Percentiles rank a stretch among this genome's conserved stretches.
These are phyloP conservation scores for Adelphocoris suturalis DNA, from an alignment of 2,888 invertebrate species.

Conservation along the genomic window DNA sequence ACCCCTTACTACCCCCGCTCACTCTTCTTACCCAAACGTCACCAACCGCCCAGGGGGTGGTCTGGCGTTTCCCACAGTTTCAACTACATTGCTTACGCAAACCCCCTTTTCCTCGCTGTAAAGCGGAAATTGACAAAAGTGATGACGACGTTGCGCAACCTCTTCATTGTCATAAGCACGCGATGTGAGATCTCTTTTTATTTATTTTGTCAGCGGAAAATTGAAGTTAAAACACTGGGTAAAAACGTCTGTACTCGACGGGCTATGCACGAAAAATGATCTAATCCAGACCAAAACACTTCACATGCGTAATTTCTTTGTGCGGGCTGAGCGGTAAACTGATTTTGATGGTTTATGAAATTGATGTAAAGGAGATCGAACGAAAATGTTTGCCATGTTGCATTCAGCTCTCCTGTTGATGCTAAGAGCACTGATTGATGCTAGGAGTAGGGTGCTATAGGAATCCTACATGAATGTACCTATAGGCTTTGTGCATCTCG, in stretches of 20 bases:
- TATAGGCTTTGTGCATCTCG: no score
- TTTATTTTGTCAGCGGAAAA: not conserved
- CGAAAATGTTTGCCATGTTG: no score
- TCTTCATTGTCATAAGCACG: conserved; percentile 61
- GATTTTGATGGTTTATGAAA: no score
- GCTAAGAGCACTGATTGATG: no score
- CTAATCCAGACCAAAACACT: no score
- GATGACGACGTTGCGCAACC: conserved; percentile 58
- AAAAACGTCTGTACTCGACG: not conserved
- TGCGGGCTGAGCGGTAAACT: no score
- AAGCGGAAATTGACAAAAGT: conserved; percentile 63
- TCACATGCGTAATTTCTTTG: no score
- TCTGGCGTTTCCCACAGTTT: conserved; percentile 17
- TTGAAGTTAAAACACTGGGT: not conserved
- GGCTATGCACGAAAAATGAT: no score
- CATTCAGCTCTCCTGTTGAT: no score
- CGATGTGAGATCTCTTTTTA: not conserved
- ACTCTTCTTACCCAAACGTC: not conserved
- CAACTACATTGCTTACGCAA: conserved; percentile 16
- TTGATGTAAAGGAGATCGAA: no score
- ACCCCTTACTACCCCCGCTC: not conserved
- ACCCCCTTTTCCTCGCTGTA: conserved; percentile 17
- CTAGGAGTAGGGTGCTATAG: no score
- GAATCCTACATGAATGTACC: no score
- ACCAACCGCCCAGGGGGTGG: conserved; percentile 26